Evolutionary conservation across 1,140 invertebrate genomes (phyloP).

Genomic region (Drosophila pachea): DNA sequence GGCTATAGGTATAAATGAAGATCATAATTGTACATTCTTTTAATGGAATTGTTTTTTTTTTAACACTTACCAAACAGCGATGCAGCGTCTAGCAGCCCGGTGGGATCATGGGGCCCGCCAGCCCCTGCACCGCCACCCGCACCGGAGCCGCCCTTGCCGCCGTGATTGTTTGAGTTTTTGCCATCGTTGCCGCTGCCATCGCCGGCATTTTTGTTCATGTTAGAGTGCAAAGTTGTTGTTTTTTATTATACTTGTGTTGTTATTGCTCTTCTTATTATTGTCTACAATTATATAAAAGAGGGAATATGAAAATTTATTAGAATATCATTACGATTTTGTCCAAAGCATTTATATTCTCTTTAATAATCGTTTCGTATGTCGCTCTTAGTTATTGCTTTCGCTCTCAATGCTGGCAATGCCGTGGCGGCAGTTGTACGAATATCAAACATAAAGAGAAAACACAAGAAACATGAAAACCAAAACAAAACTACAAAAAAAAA

Average conservation of each 20-base stretch:
- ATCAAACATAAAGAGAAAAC: conserved; percentile 45
- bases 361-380: conserved; percentile 2
- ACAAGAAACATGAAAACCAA: conserved; percentile 70
- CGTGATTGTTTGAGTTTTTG: conserved; percentile 68
- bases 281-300: conserved; percentile 38
- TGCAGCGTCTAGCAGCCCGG: conserved; percentile 83
- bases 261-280: conserved; percentile 29
- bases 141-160: conserved; percentile 57
- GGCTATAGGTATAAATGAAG: conserved; percentile 80
- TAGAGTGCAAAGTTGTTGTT: conserved; percentile 46
- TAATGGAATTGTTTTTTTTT: neutral
- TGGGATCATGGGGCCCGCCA: conserved; percentile 77
- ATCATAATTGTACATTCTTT: neutral
- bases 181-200: conserved; percentile 74
- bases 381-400: conserved; percentile 21
- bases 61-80: conserved; percentile 82
- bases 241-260: conserved; percentile 12
- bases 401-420: conserved; percentile 56
- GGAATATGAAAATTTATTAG: conserved; percentile 6
- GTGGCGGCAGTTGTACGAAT: conserved; percentile 40
- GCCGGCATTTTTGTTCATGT: conserved; percentile 79
- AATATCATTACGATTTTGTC: neutral
- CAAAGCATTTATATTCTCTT: conserved; percentile 7
- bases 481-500: conserved; percentile 72
- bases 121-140: conserved; percentile 57